A percentile compares a stretch with the other conserved stretches of the same genome.
Conservation (phyloP, 2,113 vertebrate species). For the Steatornis caripensis region DNA sequence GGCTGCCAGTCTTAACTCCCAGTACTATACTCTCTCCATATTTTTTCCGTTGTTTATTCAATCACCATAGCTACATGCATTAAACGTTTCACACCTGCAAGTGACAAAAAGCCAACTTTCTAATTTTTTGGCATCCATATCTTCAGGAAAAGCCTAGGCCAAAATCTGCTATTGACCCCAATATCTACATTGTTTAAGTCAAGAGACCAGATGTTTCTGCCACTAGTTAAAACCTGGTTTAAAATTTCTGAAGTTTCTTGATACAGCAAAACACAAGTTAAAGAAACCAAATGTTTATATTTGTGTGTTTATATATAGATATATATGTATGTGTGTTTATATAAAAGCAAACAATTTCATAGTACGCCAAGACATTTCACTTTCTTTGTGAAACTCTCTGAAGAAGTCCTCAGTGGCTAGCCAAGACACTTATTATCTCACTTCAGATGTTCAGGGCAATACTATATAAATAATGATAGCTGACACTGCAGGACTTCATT, state of each 20-base stretch:
- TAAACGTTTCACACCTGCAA: constrained; percentile 54
- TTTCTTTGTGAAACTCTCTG: not conserved
- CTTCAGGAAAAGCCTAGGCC: not conserved
- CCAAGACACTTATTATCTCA: not conserved
- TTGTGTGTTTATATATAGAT: not conserved
- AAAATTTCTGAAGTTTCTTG: not conserved
- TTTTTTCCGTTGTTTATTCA: constrained; percentile 50
- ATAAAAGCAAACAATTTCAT: not conserved
- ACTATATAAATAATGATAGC: not conserved
- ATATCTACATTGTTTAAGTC: not conserved
- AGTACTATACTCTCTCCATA: not conserved
- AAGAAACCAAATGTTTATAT: not conserved
- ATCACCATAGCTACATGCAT: constrained; percentile 37
- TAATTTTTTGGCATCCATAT: constrained; percentile 31
- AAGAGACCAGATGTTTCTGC: not conserved
- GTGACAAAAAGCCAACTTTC: constrained; percentile 21
- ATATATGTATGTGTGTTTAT: not conserved
- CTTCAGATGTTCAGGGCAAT: not conserved
- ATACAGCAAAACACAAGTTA: not conserved
- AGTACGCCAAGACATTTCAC: not conserved
- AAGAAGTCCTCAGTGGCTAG: not conserved
- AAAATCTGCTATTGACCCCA: not conserved
- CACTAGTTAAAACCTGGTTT: not conserved
- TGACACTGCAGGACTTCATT: constrained; percentile 17
- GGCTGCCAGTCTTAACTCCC: not conserved